phyloP scores from a whole-genome alignment of 2,888 invertebrate genomes.

The Alitta virens region DNA sequence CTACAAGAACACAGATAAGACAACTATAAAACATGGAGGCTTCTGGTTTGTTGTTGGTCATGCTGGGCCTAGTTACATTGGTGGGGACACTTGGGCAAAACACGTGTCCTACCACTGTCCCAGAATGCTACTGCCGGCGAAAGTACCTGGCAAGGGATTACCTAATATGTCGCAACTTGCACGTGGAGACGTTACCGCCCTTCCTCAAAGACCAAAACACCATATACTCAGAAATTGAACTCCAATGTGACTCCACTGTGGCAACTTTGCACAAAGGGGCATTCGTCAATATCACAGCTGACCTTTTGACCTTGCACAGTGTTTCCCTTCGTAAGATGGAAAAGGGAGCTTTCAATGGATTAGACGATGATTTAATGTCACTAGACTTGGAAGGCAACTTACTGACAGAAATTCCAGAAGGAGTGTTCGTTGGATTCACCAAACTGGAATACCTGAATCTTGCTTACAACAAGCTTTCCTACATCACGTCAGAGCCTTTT shows the following conservation, averaged over 20 bases:
- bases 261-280: not conserved
- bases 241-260: not conserved
- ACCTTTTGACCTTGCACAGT: not conserved
- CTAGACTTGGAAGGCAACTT: not conserved
- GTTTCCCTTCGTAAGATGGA: not conserved
- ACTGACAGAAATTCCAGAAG: not conserved
- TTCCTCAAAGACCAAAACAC: not conserved
- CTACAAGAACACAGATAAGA: too few species aligned
- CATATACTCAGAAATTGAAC: not conserved
- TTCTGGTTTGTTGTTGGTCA: too few species aligned
- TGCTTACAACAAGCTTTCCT: not conserved
- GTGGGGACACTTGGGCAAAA: not conserved
- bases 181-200: not conserved
- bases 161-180: not conserved
- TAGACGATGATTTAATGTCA: not conserved
- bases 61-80: too few species aligned
- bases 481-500: not conserved
- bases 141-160: not conserved
- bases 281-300: not conserved
- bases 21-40: too few species aligned
- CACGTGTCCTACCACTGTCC: not conserved
- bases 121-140: not conserved
- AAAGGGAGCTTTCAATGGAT: not conserved
- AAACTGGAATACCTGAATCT: not conserved
- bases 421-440: not conserved